phyloP scores from a whole-genome alignment of 2,888 invertebrate genomes.

The Synergus laeviventris region DNA sequence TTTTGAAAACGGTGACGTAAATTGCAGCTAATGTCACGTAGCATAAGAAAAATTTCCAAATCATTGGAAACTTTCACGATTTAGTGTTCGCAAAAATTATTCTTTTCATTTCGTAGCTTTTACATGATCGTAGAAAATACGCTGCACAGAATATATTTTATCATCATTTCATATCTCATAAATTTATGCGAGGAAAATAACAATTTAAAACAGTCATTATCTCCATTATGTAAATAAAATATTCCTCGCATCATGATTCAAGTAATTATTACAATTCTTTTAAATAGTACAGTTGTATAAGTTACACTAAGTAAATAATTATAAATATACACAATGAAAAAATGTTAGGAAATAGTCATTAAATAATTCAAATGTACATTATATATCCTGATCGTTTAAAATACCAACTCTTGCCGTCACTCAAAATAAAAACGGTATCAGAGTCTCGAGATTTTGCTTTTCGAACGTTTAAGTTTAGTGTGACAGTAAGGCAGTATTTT shows the following conservation, averaged over 20 bases:
- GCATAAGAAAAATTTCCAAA: not conserved
- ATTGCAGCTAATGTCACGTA: constrained; percentile 2
- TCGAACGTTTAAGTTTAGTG: constrained; percentile 52
- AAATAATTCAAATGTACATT: constrained; percentile 74
- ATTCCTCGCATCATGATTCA: constrained; percentile 61
- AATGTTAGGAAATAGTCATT: constrained; percentile 70
- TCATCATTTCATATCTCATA: constrained; percentile 47
- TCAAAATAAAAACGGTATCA: constrained; percentile 52
- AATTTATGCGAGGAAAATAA: constrained; percentile 50
- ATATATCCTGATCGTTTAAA: constrained; percentile 58
- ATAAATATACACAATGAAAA: constrained; percentile 75
- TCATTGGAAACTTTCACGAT: not conserved
- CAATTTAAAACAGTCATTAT: constrained; percentile 61
- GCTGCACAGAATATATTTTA: constrained; percentile 46
- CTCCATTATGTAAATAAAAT: constrained; percentile 66
- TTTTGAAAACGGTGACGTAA: constrained; percentile 24
- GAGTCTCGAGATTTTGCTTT: constrained; percentile 45
- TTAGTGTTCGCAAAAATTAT: constrained; percentile 44
- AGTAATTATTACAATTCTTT: constrained; percentile 67
- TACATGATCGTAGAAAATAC: constrained; percentile 53
- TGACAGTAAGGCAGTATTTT: constrained; percentile 55
- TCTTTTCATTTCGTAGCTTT: constrained; percentile 38
- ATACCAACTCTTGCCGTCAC: constrained; percentile 55
- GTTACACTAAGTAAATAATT: constrained; percentile 71
- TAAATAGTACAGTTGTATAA: constrained; percentile 66